Base-by-base conservation (phyloP, 2,888 invertebrate genomes). In the Eristalinus aeneus region DNA sequence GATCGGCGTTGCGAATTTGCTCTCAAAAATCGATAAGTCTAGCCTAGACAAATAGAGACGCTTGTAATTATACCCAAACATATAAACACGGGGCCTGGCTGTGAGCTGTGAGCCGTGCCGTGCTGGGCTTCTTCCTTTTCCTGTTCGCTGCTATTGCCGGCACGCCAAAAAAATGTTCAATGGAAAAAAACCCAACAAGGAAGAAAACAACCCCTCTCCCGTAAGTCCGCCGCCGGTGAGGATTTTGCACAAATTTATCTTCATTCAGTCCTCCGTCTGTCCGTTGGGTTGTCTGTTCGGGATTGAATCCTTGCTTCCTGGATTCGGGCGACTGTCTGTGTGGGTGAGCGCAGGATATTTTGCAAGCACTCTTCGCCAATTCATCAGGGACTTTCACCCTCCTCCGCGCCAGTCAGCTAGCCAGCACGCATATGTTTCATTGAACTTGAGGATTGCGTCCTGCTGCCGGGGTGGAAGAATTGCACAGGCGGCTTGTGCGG, bases 1-100 rank as follows among this genome's bases (percentile, higher is more conserved):
- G 71, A 64, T 63, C 77, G 74, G 16, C 65, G 53, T 46, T 46
- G 53, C 36, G 68, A 68, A 68, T 36, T 54, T 73, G 73, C 27
- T 27, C 27, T 27, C 53, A 56, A 78, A 86, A 86, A 86, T 86
- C 86, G 74, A 86, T 86, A 86, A 81, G 86, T 81, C 81, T 86
- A 86, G 86, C 86, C 86, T 82, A 86, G 86, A 71, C 86, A 78
- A 82, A 86, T 69, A 77, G 73, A 81, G 64, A 73, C 73, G 54
- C n/a, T 34, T 56, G 67, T 78, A 82, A 86, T 86, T 86, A 85
- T 77, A 80, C 73, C 68, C 65, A 86, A 75, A 69, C 81, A 71
- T 32, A 31, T 46, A n/a, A 16, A 36, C 54, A 46, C 61, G 27
- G 27, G 27, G 2, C 27, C 27, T n/a, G n/a, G 27, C 27, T 27